Base-by-base conservation (phyloP, 2,888 invertebrate species). In the Caenorhabditis panamensis region DNA sequence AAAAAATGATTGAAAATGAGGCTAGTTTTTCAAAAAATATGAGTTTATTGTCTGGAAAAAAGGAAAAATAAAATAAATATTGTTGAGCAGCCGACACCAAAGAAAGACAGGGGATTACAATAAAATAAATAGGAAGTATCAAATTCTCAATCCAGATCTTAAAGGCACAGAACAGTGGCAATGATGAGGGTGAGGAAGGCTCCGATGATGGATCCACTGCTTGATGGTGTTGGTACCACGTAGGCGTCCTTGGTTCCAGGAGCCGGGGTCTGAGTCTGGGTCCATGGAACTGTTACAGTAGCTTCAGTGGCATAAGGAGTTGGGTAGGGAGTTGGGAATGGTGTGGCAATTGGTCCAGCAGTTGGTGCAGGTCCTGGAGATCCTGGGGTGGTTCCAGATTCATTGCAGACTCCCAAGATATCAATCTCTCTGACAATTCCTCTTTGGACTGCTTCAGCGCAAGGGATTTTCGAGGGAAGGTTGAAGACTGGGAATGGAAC, bases 161-260 rank as follows among this genome's bases (percentile, higher is more conserved):
- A 76, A 11, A 76, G 22, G 62, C 75, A 75, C 31, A 75, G n/a
- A 26, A 67, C 36, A 13, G 62, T 44, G 16, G 75, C 66, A 6
- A 75, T 16, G 18, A 75, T 8, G 47, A 75, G 4, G 44, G 67
- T 54, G 44, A 75, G 20, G 20, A 75, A 22, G 3, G 67, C 53
- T n/a, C 53, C 20, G 24, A 67, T 22, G 24, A 54, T 16, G 26
- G 61, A 28, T 44, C 5, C 36, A 16, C 54, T 18, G 11, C 51
- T 24, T 22, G 54, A 9, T 20, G 36, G 18, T 36, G 13, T 13
- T 13, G 71, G 58, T 24, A 41, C 20, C 5, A 28, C 31, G 24
- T 71, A 71, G 20, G 26, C 51, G 41, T 61, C 69, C n/a, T 13
- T 1, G 13, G 49, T 22, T 36, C 66, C 56, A 28, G 66, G 44